Percentiles rank a stretch among this genome's conserved stretches.
Conservation (phyloP, 2,113 vertebrate species). For the Megaceryle torquata region DNA sequence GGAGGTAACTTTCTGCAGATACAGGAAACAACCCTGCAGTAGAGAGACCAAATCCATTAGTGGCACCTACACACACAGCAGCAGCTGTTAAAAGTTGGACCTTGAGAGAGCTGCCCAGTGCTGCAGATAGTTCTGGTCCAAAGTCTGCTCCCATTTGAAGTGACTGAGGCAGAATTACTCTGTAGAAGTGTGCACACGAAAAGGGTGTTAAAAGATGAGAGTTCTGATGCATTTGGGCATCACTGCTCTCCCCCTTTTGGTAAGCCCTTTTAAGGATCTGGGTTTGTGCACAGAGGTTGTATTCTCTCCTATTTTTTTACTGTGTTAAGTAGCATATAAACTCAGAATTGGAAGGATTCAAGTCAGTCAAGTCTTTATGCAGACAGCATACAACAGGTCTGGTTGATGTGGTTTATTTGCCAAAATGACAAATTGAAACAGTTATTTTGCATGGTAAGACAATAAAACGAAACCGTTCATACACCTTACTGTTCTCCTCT, state of each 20-base stretch:
- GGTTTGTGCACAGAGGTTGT: neutral
- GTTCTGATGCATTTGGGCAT: neutral
- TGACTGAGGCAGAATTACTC: neutral
- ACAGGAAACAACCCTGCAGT: neutral
- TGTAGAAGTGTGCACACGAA: accelerated
- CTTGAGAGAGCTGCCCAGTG: neutral
- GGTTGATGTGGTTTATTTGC: neutral
- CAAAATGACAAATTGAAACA: neutral
- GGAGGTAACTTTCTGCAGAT: neutral
- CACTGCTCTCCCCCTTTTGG: neutral
- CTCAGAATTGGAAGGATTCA: neutral
- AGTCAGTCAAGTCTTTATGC: neutral
- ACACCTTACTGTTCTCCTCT: neutral
- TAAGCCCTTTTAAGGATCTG: neutral
- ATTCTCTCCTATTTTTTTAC: neutral
- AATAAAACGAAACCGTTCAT: neutral
- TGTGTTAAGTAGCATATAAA: neutral
- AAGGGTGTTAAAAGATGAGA: neutral
- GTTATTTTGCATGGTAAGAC: neutral
- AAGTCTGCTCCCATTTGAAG: neutral
- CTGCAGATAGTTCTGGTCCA: neutral
- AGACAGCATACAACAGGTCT: neutral
- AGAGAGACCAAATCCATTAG: neutral
- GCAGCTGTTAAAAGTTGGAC: neutral
- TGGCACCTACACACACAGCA: accelerated